Conservation (phyloP, 2,797 vertebrate species). For the Discoglossus pictus region DNA sequence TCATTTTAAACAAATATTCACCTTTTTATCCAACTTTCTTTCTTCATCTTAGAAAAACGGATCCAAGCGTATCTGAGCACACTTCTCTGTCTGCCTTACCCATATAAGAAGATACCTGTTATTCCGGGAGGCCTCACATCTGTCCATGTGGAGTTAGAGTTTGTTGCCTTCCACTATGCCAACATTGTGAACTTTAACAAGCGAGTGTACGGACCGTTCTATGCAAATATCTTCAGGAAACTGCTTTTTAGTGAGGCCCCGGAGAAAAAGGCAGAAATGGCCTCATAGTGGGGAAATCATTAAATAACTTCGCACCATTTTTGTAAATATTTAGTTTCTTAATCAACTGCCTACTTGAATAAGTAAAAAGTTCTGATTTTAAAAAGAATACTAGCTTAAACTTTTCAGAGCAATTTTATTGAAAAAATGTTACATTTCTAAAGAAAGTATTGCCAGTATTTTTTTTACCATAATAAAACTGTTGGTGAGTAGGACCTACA, state of each 20-base stretch:
- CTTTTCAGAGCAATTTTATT: not conserved
- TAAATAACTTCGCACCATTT: not conserved
- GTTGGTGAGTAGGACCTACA: too few relatives aligned
- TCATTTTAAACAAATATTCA: not conserved
- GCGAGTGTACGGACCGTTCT: constrained; percentile 88
- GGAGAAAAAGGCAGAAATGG: constrained; percentile 52
- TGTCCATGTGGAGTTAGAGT: constrained; percentile 79
- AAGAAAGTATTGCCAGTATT: not conserved
- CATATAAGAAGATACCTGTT: constrained; percentile 71
- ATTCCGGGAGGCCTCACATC: constrained; percentile 80
- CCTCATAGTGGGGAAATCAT: constrained; percentile 12
- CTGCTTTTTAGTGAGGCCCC: constrained; percentile 75
- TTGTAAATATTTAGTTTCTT: constrained; percentile 29
- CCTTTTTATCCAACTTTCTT: not conserved
- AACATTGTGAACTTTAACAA: constrained; percentile 88
- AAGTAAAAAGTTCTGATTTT: too few relatives aligned
- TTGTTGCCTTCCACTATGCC: constrained; percentile 76
- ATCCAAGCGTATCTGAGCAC: constrained; percentile 80
- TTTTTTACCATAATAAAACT: too few relatives aligned
- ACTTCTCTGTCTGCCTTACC: constrained; percentile 72
- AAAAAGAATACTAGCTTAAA: constrained; percentile 16
- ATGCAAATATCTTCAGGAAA: constrained; percentile 85
- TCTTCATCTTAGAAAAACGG: constrained; percentile 78
- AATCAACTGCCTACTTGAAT: too few relatives aligned
- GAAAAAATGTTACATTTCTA: too few relatives aligned